Evolutionary conservation across 2,797 vertebrate genomes (phyloP).

Genomic region (Danio aesculapii): DNA sequence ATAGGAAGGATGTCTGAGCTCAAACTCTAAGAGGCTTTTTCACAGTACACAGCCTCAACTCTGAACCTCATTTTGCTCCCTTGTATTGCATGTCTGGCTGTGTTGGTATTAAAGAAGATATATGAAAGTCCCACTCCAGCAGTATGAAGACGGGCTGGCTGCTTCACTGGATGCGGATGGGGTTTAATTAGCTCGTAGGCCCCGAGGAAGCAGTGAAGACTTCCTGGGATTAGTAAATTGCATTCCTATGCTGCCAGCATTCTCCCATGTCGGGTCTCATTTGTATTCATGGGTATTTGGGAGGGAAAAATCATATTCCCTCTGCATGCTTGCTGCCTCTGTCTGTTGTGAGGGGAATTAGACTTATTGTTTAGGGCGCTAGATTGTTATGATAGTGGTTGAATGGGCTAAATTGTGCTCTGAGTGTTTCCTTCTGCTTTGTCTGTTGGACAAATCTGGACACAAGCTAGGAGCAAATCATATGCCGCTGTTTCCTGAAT

Average conservation of each 20-base stretch:
- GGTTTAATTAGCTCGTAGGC: constrained; percentile 57
- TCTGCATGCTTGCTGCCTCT: constrained; percentile 2
- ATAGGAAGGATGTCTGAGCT: neutral
- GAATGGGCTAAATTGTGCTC: neutral
- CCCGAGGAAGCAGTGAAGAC: constrained; percentile 44
- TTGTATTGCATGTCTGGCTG: constrained; percentile 7
- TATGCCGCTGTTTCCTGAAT: neutral
- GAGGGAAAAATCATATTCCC: constrained; percentile 24
- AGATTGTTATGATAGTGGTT: neutral
- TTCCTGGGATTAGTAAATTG: constrained; percentile 57
- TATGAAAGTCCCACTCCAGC: constrained; percentile 34
- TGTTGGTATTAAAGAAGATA: constrained; percentile 46
- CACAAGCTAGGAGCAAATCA: neutral
- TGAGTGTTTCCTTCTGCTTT: neutral
- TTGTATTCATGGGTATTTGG: constrained; percentile 55
- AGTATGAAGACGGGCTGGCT: constrained; percentile 26
- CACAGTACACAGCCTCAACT: neutral
- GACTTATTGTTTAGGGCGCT: constrained; percentile 1
- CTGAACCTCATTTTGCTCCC: constrained; percentile 1
- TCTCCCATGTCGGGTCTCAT: constrained; percentile 53
- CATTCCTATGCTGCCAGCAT: constrained; percentile 42
- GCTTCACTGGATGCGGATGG: constrained; percentile 31
- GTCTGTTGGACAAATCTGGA: neutral
- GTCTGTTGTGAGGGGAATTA: neutral
- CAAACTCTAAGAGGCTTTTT: constrained; percentile 4